Evolutionary conservation across 2,113 vertebrate genomes (phyloP), one percentile per base, ranked within the genome.

Genomic region (Malaclemys terrapin): DNA sequence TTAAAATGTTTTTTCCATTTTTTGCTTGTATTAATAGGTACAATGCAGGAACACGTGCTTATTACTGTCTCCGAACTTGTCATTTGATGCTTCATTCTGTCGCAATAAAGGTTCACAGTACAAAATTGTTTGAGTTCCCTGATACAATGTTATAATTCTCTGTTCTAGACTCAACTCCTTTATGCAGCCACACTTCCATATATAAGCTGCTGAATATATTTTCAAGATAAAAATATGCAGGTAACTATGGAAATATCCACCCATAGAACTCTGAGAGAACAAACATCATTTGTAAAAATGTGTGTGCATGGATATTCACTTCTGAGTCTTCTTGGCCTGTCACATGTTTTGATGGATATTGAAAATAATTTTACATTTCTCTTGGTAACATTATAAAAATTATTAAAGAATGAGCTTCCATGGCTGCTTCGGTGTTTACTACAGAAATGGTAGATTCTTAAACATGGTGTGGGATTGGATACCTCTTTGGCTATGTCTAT

Each of bases 1-100:
- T 24, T 82, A 47, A 79, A 10, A 87, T 54, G 56, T 49, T 53
- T 5, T 62, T 86, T 56, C n/a, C 2, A 38, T 56, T 53, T 57
- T 78, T 29, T 91, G 27, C 45, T 90, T 93, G 2, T 91, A 22
- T 84, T 82, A 90, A 72, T 80, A 89, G 24, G 17, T 80, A 5
- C 1, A 5, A 49, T 19, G 20, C 86, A 87, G n/a, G 24, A 93
- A 31, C 56, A 53, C 2, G 3, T 0, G 0, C 9, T 19, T n/a
- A 8, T 69, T 69, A 20, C 35, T 69, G 62, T 4, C 9, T 54
- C 91, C 91, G 79, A 56, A 56, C 24, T 25, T 25, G 24, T 56
- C 54, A 56, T 56, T 56, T 25, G 54, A 10, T 56, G 27, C 27
- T 59, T 59, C 25, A 13, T 29, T 59, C 57, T 59, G 20, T 53